These are phyloP conservation scores for Falcaria lacertinaria DNA, from an alignment of 2,888 invertebrate genomes.

Conservation along the genomic window DNA sequence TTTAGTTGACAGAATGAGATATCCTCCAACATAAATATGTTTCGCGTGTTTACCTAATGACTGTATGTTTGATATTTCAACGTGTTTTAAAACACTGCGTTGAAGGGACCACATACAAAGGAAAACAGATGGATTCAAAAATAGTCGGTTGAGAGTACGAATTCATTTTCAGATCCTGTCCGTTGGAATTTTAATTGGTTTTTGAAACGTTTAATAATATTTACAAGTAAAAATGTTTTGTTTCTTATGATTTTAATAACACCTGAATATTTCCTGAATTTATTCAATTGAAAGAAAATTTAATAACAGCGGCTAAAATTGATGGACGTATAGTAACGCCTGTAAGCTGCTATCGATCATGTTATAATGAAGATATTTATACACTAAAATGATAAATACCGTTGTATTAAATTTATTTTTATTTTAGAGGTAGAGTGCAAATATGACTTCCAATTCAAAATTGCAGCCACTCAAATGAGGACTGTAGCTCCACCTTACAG, in stretches of 20 bases:
- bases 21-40: slow-evolving; percentile 52
- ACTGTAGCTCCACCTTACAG: too few relatives aligned
- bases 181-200: slow-evolving; percentile 51
- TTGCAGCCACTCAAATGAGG: too few relatives aligned
- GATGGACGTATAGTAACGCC: too few relatives aligned
- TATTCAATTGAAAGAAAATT: too few relatives aligned
- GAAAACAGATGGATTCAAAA: slow-evolving; percentile 27
- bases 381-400: too few relatives aligned
- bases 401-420: too few relatives aligned
- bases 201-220: slow-evolving; percentile 24
- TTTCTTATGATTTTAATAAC: background rate
- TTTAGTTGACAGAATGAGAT: slow-evolving; percentile 69
- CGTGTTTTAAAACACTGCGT: slow-evolving; percentile 19
- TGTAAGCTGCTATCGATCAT: too few relatives aligned
- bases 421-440: too few relatives aligned
- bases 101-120: slow-evolving; percentile 10
- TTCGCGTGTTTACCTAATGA: slow-evolving; percentile 46
- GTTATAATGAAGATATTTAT: too few relatives aligned
- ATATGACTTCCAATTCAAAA: too few relatives aligned
- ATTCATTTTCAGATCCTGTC: slow-evolving; percentile 19
- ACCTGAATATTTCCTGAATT: background rate
- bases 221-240: background rate
- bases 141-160: slow-evolving; percentile 20
- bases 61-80: slow-evolving; percentile 39
- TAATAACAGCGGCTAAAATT: too few relatives aligned